phyloP scores from a whole-genome alignment of 2,888 invertebrate genomes.

The Actias luna region DNA sequence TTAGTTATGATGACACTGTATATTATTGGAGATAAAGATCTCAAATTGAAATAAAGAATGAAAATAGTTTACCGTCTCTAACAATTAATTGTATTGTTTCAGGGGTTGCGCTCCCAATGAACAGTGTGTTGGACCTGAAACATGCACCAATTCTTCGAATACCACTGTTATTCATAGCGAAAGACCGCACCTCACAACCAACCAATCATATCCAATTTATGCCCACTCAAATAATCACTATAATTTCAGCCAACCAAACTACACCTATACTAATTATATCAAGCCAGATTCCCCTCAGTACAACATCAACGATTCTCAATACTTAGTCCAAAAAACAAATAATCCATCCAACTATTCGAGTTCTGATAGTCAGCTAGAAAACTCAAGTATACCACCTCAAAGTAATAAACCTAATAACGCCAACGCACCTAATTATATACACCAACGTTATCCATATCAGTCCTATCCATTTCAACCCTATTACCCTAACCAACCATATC shows the following conservation, averaged over 20 bases:
- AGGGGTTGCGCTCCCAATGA: conserved; percentile 75
- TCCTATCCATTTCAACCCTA: too few relatives aligned
- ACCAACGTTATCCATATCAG: neutral
- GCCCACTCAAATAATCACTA: conserved; percentile 15
- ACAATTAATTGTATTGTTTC: too few relatives aligned
- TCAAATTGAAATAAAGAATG: too few relatives aligned
- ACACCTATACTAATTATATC: conserved; percentile 21
- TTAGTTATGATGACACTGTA: too few relatives aligned
- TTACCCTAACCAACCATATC: too few relatives aligned
- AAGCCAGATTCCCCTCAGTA: conserved; percentile 22
- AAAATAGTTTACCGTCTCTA: too few relatives aligned
- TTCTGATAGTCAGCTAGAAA: neutral
- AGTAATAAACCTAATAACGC: conserved; percentile 4
- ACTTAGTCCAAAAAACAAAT: conserved; percentile 25
- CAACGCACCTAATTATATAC: too few relatives aligned
- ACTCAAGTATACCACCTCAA: neutral
- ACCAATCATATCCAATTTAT: conserved; percentile 19
- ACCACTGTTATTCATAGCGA: conserved; percentile 14
- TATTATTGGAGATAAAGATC: conserved; percentile 16
- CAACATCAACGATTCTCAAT: too few relatives aligned
- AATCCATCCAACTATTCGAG: conserved; percentile 19
- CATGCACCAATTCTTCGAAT: conserved; percentile 41
- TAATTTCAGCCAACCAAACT: neutral
- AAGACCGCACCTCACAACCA: conserved; percentile 20
- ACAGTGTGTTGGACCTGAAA: conserved; percentile 54